Base-by-base conservation (phyloP, 2,113 vertebrate genomes). In the Copsychus sechellarum region DNA sequence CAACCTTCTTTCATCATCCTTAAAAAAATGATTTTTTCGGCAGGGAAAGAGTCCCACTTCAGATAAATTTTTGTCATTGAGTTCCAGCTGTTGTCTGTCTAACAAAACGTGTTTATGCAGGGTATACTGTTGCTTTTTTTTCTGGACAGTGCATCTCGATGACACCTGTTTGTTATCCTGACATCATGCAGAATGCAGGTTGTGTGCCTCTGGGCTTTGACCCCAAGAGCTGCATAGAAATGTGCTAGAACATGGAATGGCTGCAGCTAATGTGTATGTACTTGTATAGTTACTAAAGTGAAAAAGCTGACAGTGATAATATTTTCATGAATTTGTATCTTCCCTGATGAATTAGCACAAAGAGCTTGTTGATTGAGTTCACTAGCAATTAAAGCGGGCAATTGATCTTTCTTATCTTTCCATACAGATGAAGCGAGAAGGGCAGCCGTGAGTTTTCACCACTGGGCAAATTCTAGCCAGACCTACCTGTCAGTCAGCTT, bases 281-380 rank as follows among this genome's bases (percentile, higher is more conserved):
- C 92, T 92, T 90, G 60, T 60, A 57, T 67, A 90, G 76, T 76
- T 78, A 40, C 56, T 92, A 25, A 83, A 83, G 92, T 74, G n/a
- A 86, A 86, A 93, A 88, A 92, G 62, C 82, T 90, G 57, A 8
- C 62, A 81, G 16, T 45, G 16, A 38, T 69, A 86, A n/a, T 92
- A 70, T 86, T 88, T 94, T 74, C 24, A 45, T 64, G 51, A 60
- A 83, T 95, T 90, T 84, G 4, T 92, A 18, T 86, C 76, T 81
- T 86, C 82, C 86, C 67, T 74, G n/a, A 53, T 94, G 88, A 74
- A 95, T 90, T 86, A 64, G 9, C 45, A 90, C 76, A 67, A 93
- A 96, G 76, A 74, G 65, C 56, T 90, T 74, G 92, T 88, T 94
- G 89, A 95, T 72, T 93, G 90, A 84, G 69, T 92, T 95, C 90